These are phyloP conservation scores for Agriopis marginaria DNA, from an alignment of 2,888 invertebrate species.

Conservation along the genomic window DNA sequence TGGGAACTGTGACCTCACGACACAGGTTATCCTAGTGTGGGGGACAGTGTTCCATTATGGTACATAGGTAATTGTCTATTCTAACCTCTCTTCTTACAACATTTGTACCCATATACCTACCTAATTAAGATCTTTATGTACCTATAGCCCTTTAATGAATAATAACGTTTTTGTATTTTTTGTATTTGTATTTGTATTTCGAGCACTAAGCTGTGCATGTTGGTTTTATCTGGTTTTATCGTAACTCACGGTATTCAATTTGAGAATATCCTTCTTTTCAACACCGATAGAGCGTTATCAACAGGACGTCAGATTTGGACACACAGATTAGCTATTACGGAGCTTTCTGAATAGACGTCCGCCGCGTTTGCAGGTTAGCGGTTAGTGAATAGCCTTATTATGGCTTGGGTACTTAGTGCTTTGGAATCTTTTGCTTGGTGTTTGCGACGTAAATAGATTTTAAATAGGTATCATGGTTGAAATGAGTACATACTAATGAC, in stretches of 20 bases:
- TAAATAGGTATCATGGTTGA: background rate
- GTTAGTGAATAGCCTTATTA: slow-evolving; percentile 2
- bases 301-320: slow-evolving; percentile 19
- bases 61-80: too few relatives aligned
- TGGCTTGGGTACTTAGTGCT: background rate
- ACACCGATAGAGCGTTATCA: slow-evolving; percentile 17
- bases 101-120: too few relatives aligned
- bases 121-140: too few relatives aligned
- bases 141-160: too few relatives aligned
- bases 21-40: too few relatives aligned
- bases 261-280: slow-evolving; percentile 25
- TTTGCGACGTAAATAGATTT: background rate
- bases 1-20: too few relatives aligned
- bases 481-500: too few relatives aligned
- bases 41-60: too few relatives aligned
- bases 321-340: slow-evolving; percentile 23
- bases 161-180: too few relatives aligned
- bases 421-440: background rate
- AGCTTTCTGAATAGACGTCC: slow-evolving; percentile 14
- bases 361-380: slow-evolving; percentile 5
- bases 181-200: too few relatives aligned
- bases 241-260: slow-evolving; percentile 24
- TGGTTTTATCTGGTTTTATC: background rate
- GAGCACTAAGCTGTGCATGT: background rate
- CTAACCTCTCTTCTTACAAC: too few relatives aligned